Evolutionary conservation across 1,140 invertebrate genomes (phyloP).

Genomic region (Dendroctonus valens): DNA sequence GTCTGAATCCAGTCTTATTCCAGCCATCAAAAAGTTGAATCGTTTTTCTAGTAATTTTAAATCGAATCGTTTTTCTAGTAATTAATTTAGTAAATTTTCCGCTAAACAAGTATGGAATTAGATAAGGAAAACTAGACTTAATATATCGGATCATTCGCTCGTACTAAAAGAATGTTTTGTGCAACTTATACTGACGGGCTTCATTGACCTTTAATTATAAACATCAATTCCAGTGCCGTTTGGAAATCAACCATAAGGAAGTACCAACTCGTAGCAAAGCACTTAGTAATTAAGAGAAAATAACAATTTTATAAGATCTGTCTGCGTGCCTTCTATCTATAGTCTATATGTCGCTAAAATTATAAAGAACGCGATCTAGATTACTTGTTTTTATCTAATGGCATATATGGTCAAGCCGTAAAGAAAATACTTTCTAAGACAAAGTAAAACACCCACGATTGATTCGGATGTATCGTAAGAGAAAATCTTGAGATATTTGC

Average conservation of each 20-base stretch:
- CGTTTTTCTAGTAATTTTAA: too few species aligned
- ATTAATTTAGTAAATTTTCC: too few species aligned
- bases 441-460: slow-evolving; percentile 42
- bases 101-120: too few species aligned
- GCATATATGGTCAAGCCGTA: slow-evolving; percentile 36
- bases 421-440: slow-evolving; percentile 43
- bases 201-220: too few species aligned
- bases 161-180: too few species aligned
- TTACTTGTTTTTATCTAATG: slow-evolving; percentile 14
- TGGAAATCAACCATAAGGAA: slow-evolving; percentile 6
- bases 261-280: slow-evolving; percentile 1
- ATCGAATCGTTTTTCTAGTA: too few species aligned
- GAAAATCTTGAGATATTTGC: slow-evolving; percentile 15
- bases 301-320: slow-evolving; percentile 26
- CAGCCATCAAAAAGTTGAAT: too few species aligned
- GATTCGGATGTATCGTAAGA: slow-evolving; percentile 23
- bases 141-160: too few species aligned
- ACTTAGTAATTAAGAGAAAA: slow-evolving; percentile 34
- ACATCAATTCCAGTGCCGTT: too few species aligned
- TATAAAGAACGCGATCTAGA: slow-evolving; percentile 33
- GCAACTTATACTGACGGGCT: too few species aligned
- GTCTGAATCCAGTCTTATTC: too few species aligned
- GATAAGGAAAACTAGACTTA: too few species aligned
- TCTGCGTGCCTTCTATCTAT: slow-evolving; percentile 17
- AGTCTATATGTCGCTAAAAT: slow-evolving; percentile 29